These are phyloP conservation scores for Xiphophorus birchmanni DNA, from an alignment of 2,797 vertebrate genomes.

Conservation along the genomic window DNA sequence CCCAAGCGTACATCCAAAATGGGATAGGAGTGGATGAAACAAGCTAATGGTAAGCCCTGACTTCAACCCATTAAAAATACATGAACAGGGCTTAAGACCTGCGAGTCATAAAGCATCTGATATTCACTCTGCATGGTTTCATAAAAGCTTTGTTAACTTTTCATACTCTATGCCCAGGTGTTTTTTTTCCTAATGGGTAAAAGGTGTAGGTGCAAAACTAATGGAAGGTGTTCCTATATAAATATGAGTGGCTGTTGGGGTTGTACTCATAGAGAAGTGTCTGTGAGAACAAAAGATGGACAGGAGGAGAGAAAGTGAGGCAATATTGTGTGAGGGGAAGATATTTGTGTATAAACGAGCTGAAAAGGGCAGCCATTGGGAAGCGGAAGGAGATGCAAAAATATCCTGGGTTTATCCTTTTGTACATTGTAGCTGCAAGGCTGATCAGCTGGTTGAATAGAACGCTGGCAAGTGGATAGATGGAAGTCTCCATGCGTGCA, in stretches of 20 bases:
- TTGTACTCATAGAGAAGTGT: neutral
- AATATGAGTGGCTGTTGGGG: slow-evolving; percentile 1
- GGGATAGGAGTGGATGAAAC: neutral
- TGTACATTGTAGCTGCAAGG: slow-evolving; percentile 22
- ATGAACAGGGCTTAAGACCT: neutral
- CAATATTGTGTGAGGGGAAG: neutral
- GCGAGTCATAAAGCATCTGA: neutral
- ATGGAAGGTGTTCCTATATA: neutral
- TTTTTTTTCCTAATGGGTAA: neutral
- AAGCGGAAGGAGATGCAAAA: slow-evolving; percentile 5
- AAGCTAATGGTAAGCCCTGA: neutral
- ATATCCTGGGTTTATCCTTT: slow-evolving; percentile 7
- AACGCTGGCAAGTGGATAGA: slow-evolving; percentile 57
- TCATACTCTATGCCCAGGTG: neutral
- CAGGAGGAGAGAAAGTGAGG: neutral
- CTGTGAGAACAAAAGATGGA: slow-evolving; percentile 9
- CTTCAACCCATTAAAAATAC: neutral
- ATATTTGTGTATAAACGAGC: neutral
- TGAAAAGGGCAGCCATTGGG: slow-evolving; percentile 1
- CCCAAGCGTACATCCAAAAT: neutral
- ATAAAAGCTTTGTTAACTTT: slow-evolving; percentile 1
- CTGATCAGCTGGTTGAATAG: slow-evolving; percentile 40
- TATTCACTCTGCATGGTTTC: neutral
- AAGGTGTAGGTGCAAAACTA: neutral
- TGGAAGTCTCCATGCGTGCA: slow-evolving; percentile 27